A percentile compares a stretch with the other conserved stretches of the same genome.
Evolutionary conservation across 2,113 vertebrate genomes (phyloP).

Genomic region (Charadrius vociferus): DNA sequence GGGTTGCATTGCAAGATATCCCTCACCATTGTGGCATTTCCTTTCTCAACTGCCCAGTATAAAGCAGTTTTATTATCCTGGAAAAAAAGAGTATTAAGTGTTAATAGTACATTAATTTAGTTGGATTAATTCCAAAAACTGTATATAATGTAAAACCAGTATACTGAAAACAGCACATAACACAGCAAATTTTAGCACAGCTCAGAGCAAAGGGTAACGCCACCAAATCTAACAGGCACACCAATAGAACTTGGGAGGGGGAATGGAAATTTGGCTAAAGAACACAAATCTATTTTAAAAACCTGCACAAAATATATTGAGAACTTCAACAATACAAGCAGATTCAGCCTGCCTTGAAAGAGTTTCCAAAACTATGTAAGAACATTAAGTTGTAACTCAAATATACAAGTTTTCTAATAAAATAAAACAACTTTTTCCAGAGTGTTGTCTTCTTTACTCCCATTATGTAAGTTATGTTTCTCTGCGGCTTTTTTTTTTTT

Average conservation of each 20-base stretch:
- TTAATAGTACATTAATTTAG: neutral
- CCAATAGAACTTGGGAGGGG: neutral
- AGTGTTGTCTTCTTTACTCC: neutral
- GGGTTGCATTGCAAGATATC: constrained; percentile 98
- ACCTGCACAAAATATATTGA: neutral
- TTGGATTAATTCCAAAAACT: neutral
- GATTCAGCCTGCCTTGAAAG: neutral
- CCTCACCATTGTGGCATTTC: constrained; percentile 94
- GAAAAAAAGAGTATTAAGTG: neutral
- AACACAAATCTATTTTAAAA: neutral
- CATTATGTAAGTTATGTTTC: neutral
- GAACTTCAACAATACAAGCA: neutral
- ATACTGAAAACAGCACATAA: neutral
- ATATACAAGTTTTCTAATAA: neutral
- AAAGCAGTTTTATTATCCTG: constrained; percentile 97
- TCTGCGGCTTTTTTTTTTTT: neutral
- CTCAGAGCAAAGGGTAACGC: neutral
- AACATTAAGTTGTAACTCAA: neutral
- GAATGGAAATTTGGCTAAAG: neutral
- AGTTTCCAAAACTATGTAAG: neutral
- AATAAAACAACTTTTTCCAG: neutral
- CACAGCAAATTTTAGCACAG: neutral
- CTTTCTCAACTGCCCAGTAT: constrained; percentile 98
- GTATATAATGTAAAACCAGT: neutral
- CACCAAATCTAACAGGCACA: neutral